Conservation (phyloP, 2,113 vertebrate species). For the Phycodurus eques region DNA sequence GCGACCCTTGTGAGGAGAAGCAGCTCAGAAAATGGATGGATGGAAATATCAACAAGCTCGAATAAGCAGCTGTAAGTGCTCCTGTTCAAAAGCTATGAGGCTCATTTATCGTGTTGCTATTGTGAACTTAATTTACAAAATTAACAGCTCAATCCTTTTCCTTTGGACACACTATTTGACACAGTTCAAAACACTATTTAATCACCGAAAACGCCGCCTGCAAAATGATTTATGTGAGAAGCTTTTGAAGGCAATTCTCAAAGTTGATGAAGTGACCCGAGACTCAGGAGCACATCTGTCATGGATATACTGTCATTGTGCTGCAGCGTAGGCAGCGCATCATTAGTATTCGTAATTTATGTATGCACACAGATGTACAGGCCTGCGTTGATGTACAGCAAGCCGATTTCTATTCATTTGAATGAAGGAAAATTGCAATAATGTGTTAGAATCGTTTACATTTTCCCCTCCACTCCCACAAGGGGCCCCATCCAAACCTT, state of each 20-base stretch:
- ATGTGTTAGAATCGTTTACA: constrained; percentile 43
- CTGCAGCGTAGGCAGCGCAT: constrained; percentile 11
- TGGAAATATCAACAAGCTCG: constrained; percentile 46
- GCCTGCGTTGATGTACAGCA: constrained; percentile 34
- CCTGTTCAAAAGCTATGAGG: constrained; percentile 50
- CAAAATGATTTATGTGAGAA: constrained; percentile 33
- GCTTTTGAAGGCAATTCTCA: constrained; percentile 44
- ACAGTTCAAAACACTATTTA: constrained; percentile 26
- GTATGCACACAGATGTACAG: constrained; percentile 34
- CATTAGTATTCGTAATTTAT: constrained; percentile 39
- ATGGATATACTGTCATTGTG: constrained; percentile 29
- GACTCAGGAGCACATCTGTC: constrained; percentile 29
- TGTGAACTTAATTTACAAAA: constrained; percentile 33
- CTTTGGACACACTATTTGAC: constrained; percentile 38
- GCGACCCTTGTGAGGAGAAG: too few relatives aligned
- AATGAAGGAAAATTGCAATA: constrained; percentile 28
- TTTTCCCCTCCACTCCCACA: constrained; percentile 8
- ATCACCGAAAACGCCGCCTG: constrained; percentile 29
- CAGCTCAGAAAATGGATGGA: too few relatives aligned
- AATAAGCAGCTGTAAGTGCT: constrained; percentile 60
- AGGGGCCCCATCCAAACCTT: constrained; percentile 22
- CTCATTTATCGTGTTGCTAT: constrained; percentile 56
- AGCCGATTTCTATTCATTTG: constrained; percentile 45
- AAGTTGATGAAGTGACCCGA: constrained; percentile 35
- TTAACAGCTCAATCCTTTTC: constrained; percentile 26